phyloP scores from a whole-genome alignment of 2,888 invertebrate species.

The Orchesella flavescens region DNA sequence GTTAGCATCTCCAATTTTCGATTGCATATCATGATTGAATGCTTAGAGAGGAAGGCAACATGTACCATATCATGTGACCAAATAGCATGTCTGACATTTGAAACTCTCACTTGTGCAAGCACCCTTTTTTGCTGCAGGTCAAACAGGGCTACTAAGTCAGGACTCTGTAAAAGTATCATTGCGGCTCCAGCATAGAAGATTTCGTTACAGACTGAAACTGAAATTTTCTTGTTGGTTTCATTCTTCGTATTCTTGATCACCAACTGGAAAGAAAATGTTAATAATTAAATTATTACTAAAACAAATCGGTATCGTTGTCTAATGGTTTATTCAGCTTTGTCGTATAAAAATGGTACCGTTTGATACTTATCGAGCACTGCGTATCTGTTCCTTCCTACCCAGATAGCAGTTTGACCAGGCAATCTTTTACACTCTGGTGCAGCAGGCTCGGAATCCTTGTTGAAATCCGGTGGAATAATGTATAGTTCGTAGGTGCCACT shows the following conservation, averaged over 20 bases:
- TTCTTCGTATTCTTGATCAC: slow-evolving; percentile 97
- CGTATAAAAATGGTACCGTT: too few species aligned
- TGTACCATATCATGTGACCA: slow-evolving; percentile 97
- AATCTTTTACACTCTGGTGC: slow-evolving; percentile 86
- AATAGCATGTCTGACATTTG: slow-evolving; percentile 91
- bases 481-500: slow-evolving; percentile 96
- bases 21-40: slow-evolving; percentile 93
- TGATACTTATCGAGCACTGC: slow-evolving; percentile 96
- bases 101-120: slow-evolving; percentile 83
- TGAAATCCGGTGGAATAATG: slow-evolving; percentile 86
- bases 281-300: too few species aligned
- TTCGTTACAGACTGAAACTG: slow-evolving; percentile 93
- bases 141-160: slow-evolving; percentile 92
- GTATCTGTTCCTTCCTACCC: slow-evolving; percentile 98
- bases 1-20: slow-evolving; percentile 92
- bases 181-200: slow-evolving; percentile 99
- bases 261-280: slow-evolving; percentile 77
- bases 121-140: slow-evolving; percentile 95
- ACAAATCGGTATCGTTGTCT: too few species aligned
- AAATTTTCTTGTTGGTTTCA: slow-evolving; percentile 95
- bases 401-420: slow-evolving; percentile 91
- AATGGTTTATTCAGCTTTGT: too few species aligned
- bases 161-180: slow-evolving; percentile 91
- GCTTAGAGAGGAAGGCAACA: slow-evolving; percentile 94
- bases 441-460: slow-evolving; percentile 75